A percentile compares a stretch with the other conserved stretches of the same genome.
Evolutionary conservation across 2,888 invertebrate species (phyloP).

Genomic region (Xanthia icteritia): DNA sequence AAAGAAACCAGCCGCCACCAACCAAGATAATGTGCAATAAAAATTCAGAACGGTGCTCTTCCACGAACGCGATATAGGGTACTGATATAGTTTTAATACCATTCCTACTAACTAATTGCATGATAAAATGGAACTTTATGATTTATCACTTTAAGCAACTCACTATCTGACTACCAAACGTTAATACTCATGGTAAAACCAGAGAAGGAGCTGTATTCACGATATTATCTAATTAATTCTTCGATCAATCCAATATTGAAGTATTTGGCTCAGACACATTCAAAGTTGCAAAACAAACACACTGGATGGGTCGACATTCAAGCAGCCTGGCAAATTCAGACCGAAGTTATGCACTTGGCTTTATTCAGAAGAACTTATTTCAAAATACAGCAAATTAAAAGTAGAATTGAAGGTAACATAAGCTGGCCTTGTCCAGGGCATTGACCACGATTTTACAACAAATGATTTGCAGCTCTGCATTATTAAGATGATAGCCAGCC

Average conservation of each 20-base stretch:
- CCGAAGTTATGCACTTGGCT: conserved; percentile 29
- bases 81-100: conserved; percentile 73
- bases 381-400: conserved; percentile 63
- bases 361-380: conserved; percentile 45
- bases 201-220: not conserved
- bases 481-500: conserved; percentile 81
- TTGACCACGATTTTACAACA: conserved; percentile 79
- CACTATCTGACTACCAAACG: conserved; percentile 14
- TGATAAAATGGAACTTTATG: conserved; percentile 64
- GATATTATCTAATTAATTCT: conserved; percentile 26
- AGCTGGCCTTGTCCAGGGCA: conserved; percentile 80
- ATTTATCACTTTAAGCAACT: conserved; percentile 48
- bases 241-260: conserved; percentile 35
- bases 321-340: conserved; percentile 29
- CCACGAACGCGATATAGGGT: conserved; percentile 74
- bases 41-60: conserved; percentile 82
- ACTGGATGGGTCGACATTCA: conserved; percentile 24
- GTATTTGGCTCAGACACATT: conserved; percentile 30
- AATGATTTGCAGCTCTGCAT: conserved; percentile 80
- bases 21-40: conserved; percentile 82
- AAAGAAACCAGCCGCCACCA: conserved; percentile 72
- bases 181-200: conserved; percentile 4
- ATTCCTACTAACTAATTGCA: conserved; percentile 74
- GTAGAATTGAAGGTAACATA: conserved; percentile 72
- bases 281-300: conserved; percentile 46